Evolutionary conservation across 2,888 invertebrate species (phyloP), one percentile per base, ranked within the genome.

Genomic region (Scotopteryx bipunctaria): DNA sequence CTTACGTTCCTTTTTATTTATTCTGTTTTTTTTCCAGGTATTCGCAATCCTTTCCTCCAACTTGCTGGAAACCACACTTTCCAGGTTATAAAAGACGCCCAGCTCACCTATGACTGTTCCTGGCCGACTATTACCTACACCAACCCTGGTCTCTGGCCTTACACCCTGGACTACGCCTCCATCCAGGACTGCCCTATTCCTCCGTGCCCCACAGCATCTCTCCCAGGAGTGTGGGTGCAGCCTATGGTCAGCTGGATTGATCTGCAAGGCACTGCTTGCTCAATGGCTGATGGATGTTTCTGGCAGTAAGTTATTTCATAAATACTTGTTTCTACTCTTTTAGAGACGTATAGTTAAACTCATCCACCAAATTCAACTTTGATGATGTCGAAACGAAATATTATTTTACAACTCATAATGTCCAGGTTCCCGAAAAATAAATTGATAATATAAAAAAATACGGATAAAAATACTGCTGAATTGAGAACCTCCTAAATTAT

Each of bases 221-320:
- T 91, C 63, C 91, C 92, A 5, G 93, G 93, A 0, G 74, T 92
- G 27, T 95, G 94, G 95, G 92, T 93, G 0, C 67, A 92, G 0
- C 95, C 95, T 1, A 93, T 95, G 81, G 73, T 92, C 0, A 84
- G 92, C 37, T 91, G 93, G 83, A 48, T 69, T 5, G 93, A 92
- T 58, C 61, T 78, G 0, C 57, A 78, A 1, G 81, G 78, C 0
- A 58, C 72, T 11, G 83, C 91, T 5, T 94, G 94, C 69, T 83
- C 92, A 0, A 92, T 92, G 88, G 85, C 91, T 8, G 92, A 93
- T 59, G 75, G 86, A 11, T 94, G 94, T 63, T 76, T 73, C 33
- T 64, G 63, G 6, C 65, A 76, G 92, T 92, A 76, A 86, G 91
- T 58, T 38, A 6, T n/a, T 1, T 2, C n/a, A 23, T 23, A n/a